Evolutionary conservation across 2,113 vertebrate species (phyloP).

Genomic region (Hyperopisus bebe): DNA sequence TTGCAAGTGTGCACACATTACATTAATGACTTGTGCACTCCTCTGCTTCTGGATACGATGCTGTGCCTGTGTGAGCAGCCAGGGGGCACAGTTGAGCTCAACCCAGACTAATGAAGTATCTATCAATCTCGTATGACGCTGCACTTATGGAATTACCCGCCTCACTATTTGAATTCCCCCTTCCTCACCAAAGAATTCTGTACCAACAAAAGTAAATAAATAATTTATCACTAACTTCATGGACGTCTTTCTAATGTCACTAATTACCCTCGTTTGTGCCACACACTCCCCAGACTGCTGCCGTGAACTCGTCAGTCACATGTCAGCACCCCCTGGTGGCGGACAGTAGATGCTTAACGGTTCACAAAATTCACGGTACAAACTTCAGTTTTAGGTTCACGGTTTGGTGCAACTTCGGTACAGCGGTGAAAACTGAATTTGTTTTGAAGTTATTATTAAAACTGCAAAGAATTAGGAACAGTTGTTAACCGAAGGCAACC

Average conservation of each 20-base stretch:
- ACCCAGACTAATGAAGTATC: background rate
- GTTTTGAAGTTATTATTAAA: too few species aligned
- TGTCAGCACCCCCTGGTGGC: background rate
- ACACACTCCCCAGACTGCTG: background rate
- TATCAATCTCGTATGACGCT: background rate
- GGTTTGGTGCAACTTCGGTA: too few species aligned
- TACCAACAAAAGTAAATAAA: slow-evolving; percentile 44
- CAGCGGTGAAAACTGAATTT: too few species aligned
- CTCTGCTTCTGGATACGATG: background rate
- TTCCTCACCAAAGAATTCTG: slow-evolving; percentile 63
- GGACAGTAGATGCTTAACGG: background rate
- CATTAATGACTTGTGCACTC: slow-evolving; percentile 5
- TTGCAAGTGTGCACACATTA: slow-evolving; percentile 3
- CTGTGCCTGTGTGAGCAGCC: background rate
- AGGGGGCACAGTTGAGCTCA: background rate
- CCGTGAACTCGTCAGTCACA: background rate
- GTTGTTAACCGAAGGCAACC: background rate
- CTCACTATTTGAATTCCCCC: slow-evolving; percentile 28
- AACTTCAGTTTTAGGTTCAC: too few species aligned
- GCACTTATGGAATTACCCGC: slow-evolving; percentile 3
- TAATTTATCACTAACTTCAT: slow-evolving; percentile 53
- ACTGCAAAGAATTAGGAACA: background rate
- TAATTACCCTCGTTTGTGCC: background rate
- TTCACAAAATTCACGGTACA: background rate
- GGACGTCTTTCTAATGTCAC: background rate